Evolutionary conservation across 2,888 invertebrate genomes (phyloP).

Genomic region (Bugula neritina): DNA sequence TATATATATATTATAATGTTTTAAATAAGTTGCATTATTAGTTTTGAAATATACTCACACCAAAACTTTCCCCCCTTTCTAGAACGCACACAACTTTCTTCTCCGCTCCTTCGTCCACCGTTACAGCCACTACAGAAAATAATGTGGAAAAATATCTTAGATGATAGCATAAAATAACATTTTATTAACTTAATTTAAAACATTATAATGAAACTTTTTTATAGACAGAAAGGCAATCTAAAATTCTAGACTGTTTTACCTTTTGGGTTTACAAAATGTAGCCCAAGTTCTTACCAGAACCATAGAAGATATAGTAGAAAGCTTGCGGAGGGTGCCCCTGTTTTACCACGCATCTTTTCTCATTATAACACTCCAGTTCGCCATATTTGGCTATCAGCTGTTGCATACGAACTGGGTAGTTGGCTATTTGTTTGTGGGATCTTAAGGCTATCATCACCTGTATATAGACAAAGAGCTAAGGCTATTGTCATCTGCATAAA

Average conservation of each 20-base stretch:
- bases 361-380: conserved; percentile 38
- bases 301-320: conserved; percentile 41
- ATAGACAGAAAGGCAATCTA: too few species aligned
- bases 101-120: conserved; percentile 30
- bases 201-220: too few species aligned
- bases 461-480: conserved; percentile 22
- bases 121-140: conserved; percentile 33
- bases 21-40: too few species aligned
- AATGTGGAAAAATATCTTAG: too few species aligned
- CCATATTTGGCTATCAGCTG: conserved; percentile 39
- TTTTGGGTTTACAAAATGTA: too few species aligned
- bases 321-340: conserved; percentile 38
- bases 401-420: conserved; percentile 44
- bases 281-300: conserved; percentile 41
- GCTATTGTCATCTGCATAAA: too few species aligned
- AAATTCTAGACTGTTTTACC: too few species aligned
- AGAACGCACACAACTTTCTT: conserved; percentile 35
- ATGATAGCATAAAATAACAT: too few species aligned
- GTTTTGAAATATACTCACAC: too few species aligned
- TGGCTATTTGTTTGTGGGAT: conserved; percentile 38
- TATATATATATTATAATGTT: too few species aligned
- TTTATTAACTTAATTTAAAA: too few species aligned
- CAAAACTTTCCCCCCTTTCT: conserved; percentile 36
- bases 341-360: conserved; percentile 38
- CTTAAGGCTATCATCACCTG: conserved; percentile 44